Conservation (phyloP, 2,888 invertebrate species). For the Tholera decimalis region DNA sequence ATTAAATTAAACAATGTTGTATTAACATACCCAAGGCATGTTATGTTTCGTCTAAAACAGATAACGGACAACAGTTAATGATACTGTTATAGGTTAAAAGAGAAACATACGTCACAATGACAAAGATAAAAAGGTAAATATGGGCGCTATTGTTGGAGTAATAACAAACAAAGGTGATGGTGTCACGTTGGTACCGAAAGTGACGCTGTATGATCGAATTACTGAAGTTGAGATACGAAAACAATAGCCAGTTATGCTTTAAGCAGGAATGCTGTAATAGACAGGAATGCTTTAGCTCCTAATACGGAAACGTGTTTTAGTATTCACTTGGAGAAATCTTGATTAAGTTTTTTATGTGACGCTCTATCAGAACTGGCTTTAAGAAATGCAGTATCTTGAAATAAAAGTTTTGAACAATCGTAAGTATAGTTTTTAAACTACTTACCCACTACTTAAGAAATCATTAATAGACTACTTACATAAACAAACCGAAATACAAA, state of each 20-base stretch:
- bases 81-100: slow-evolving; percentile 51
- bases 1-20: slow-evolving; percentile 63
- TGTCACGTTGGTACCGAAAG: slow-evolving; percentile 77
- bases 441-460: background rate
- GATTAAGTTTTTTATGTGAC: slow-evolving; percentile 37
- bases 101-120: slow-evolving; percentile 63
- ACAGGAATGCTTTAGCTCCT: slow-evolving; percentile 54
- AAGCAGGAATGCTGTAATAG: slow-evolving; percentile 59
- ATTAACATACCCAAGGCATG: slow-evolving; percentile 51
- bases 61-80: slow-evolving; percentile 58
- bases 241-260: slow-evolving; percentile 63
- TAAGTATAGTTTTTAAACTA: slow-evolving; percentile 10
- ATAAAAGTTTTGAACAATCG: slow-evolving; percentile 22
- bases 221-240: slow-evolving; percentile 67
- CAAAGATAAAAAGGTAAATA: slow-evolving; percentile 78
- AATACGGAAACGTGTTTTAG: slow-evolving; percentile 54
- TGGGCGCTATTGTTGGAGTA: slow-evolving; percentile 73
- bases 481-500: background rate
- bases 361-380: slow-evolving; percentile 47
- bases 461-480: background rate
- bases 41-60: slow-evolving; percentile 59
- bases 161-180: slow-evolving; percentile 79
- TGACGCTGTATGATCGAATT: slow-evolving; percentile 74
- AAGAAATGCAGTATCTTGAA: slow-evolving; percentile 24
- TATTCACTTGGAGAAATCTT: slow-evolving; percentile 52